Base-by-base conservation (phyloP, 2,797 vertebrate genomes). In the Chaunax sp. region DNA sequence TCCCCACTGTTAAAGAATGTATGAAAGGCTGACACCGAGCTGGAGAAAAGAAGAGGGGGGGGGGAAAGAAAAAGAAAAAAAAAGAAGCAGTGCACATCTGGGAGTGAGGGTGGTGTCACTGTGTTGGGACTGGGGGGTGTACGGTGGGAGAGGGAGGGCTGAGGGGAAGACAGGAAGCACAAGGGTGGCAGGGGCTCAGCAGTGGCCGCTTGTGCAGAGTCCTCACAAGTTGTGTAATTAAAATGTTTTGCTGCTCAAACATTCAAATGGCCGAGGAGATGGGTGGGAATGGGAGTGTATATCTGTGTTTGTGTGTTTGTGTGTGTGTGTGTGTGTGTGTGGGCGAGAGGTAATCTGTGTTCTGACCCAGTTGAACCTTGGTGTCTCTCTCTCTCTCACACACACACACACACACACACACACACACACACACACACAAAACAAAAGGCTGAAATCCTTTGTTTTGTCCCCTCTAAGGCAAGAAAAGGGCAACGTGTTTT, bases 1-100 rank as follows among this genome's bases (percentile, higher is more conserved):
- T 98, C 96, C 88, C 94, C 91, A 96, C 97, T 97, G 97, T 97
- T 97, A 95, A 96, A 97, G 96, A 95, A 96, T 94, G 96, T 96
- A 95, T 97, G 96, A 97, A 98, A 98, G 94, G 93, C 94, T 96
- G 96, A 96, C 95, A 95, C 95, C 92, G 93, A 95, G 93, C 93
- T 88, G 74, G 44, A 73, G 77, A 84, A 77, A 76, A 80, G 66
- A 59, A 91, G 37, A 26, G 92, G 12, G 28, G 19, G 44, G 16
- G 11, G 3, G 4, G 4, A 13, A 6, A 37, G 7, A n/a, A n/a
- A n/a, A n/a, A 2, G 18, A 37, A 8, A 47, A 35, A 26, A 43
- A 53, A 38, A 47, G 56, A 65, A 93, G 92, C 88, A 85, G 87
- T 80, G 94, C 95, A 95, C 93, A 93, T 95, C 92, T 94, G 94